phyloP scores from a whole-genome alignment of 2,888 invertebrate species.

The Drosophila affinis region DNA sequence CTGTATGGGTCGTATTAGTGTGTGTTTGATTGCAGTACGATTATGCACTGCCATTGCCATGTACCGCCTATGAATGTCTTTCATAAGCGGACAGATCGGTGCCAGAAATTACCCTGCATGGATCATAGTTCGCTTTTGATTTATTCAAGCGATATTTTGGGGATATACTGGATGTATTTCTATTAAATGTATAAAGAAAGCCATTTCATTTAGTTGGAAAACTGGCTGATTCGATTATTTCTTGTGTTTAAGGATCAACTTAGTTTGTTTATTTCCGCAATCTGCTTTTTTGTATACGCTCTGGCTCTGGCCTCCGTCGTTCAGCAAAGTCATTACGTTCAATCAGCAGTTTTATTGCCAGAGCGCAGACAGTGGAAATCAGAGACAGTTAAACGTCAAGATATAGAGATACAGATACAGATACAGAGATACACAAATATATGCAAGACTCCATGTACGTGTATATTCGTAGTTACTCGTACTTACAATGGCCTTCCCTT shows the following conservation, averaged over 20 bases:
- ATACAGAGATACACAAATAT: slow-evolving; percentile 12
- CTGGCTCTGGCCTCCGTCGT: background rate
- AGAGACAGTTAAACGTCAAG: slow-evolving; percentile 15
- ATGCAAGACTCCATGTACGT: background rate
- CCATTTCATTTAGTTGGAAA: background rate
- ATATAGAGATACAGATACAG: slow-evolving; percentile 30
- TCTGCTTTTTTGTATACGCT: background rate
- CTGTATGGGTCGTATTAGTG: background rate
- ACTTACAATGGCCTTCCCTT: slow-evolving; percentile 10
- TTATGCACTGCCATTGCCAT: background rate
- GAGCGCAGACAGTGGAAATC: slow-evolving; percentile 27
- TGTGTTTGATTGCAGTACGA: background rate
- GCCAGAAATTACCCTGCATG: too few species aligned
- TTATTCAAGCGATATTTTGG: background rate
- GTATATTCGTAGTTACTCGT: slow-evolving; percentile 19
- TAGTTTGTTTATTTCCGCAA: background rate
- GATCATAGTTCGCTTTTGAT: background rate
- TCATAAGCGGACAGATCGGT: background rate
- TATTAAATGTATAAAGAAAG: background rate
- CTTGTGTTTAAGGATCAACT: background rate
- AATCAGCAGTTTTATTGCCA: slow-evolving; percentile 38
- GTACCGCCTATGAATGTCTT: background rate
- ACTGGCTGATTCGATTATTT: background rate
- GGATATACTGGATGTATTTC: background rate
- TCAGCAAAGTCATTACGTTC: slow-evolving; percentile 13